Base-by-base conservation (phyloP, 2,797 vertebrate genomes). In the Hemibagrus guttatus region DNA sequence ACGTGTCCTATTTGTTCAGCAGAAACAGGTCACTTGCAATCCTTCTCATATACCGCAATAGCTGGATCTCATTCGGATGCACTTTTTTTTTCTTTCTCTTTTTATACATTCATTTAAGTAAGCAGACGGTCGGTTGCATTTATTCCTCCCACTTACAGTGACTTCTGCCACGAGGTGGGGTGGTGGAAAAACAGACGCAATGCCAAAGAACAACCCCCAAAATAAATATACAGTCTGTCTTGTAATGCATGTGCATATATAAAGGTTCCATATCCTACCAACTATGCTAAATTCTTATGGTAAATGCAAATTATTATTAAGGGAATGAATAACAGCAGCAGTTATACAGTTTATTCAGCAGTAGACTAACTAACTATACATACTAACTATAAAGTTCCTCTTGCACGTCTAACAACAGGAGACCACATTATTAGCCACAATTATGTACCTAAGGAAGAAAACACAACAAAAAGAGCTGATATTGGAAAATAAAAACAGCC, bases 101-200 rank as follows among this genome's bases (percentile, higher is more conserved):
- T 31, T 14, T 56, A 52, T 81, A 56, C n/a, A 63, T 72, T 84
- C 80, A 72, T 84, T 81, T 74, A 84, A 84, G 76, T 81, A 69
- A 75, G 74, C 63, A 61, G 66, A 56, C 42, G 19, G 68, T 13
- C 68, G 23, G 56, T 64, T 31, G 13, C 42, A 63, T 81, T 88
- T 75, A 82, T 85, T 87, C 82, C 82, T 80, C 83, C 75, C 46
- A 87, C 75, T 56, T 56, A 28, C 66, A 84, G 23, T 64, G 74
- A 49, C 42, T 81, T 54, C 56, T 64, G 75, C 74, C 42, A 21
- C 35, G 8, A 21, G 28, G 64, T 16, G 14, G 26, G 52, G 17
- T 13, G n/a, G 26, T 21, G 13, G 49, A 23, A 28, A 87, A 85
- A 23, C 31, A 85, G 76, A 26, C 58, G 16, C 7, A 21, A 35